Base-by-base conservation (phyloP, 2,888 invertebrate species). In the Trissolcus brochymenae region DNA sequence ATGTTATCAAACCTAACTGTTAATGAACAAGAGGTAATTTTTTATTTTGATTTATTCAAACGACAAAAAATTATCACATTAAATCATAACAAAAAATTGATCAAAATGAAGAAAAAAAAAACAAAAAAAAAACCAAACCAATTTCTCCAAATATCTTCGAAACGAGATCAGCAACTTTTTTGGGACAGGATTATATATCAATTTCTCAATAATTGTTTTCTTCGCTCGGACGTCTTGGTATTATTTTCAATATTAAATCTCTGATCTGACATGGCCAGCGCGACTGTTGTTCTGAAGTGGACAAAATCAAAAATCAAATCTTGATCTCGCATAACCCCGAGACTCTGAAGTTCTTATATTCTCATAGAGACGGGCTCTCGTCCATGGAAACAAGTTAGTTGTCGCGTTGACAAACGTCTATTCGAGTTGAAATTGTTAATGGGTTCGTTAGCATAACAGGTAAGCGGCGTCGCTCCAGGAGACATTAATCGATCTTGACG, bases 381-480 rank as follows among this genome's bases (percentile, higher is more conserved):
- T 59, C 78, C 64, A 35, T 64, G 62, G 72, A 75, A 78, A 75
- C 78, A 64, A 75, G 78, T 67, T 68, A 61, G 76, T 76, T 65
- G 78, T 78, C 79, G 79, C 75, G 76, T 79, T 79, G 79, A 79
- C 79, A 79, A 79, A 79, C 79, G 72, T 68, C 79, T 73, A 73
- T 68, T 68, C 76, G 76, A 73, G 68, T 76, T 65, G 79, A 79
- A 73, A 76, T 79, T 72, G 79, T 79, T 79, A 79, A 79, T 79
- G 79, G 79, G 76, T 78, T 78, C 79, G 79, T 79, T 76, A 79
- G 79, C 79, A 79, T 79, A 79, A 79, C 79, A 79, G 79, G 79
- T 76, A 79, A 76, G 79, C 76, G 79, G 76, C 73, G 76, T 73
- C 76, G 79, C 76, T 79, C 56, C 79, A 49, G 65, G 73, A 79